Base-by-base conservation (phyloP, 2,113 vertebrate genomes). In the Cynopterus brachyotis region DNA sequence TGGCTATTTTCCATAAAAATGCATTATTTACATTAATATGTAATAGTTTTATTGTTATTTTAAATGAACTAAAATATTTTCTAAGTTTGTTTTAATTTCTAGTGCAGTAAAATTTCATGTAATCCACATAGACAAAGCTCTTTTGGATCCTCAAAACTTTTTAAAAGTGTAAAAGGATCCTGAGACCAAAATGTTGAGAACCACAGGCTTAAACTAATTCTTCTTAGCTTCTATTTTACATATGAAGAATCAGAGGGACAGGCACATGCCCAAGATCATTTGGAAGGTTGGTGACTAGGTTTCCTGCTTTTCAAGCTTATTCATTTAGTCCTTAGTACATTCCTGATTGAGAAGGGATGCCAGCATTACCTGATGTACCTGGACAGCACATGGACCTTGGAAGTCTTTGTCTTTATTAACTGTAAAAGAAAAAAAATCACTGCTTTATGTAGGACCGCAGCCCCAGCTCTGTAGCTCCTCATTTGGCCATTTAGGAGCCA, bases 361-460 rank as follows among this genome's bases (percentile, higher is more conserved):
- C 9, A 95, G 57, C 85, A 98, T 99, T 98, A 99, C 99, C 98
- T 99, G 97, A 99, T 95, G 4, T 98, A 99, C 73, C 98, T 98
- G 35, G 97, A 98, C 47, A 99, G 87, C 70, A 98, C 70, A 0
- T 94, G 97, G 66, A 99, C 98, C 96, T 98, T 99, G 92, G 99
- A 99, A 10, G 99, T 99, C 97, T 98, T 99, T 50, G 99, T 99
- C 98, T 99, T 99, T 96, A 99, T 98, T 96, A 99, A 24, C 99
- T 99, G 97, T 26, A 94, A 98, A 64, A 93, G 85, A 97, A 47
- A 64, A 40, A 96, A 37, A 82, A 80, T 4, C 13, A 86, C 12
- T 53, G 32, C 42, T 69, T 70, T 42, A 85, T 42, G 26, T 42
- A 86, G 60, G 28, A 45, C 26, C 37, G 79, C 57, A 47, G 62